Evolutionary conservation across 2,113 vertebrate genomes (phyloP), one percentile per base, ranked within the genome.

Genomic region (Psammodynastes pulverulentus): DNA sequence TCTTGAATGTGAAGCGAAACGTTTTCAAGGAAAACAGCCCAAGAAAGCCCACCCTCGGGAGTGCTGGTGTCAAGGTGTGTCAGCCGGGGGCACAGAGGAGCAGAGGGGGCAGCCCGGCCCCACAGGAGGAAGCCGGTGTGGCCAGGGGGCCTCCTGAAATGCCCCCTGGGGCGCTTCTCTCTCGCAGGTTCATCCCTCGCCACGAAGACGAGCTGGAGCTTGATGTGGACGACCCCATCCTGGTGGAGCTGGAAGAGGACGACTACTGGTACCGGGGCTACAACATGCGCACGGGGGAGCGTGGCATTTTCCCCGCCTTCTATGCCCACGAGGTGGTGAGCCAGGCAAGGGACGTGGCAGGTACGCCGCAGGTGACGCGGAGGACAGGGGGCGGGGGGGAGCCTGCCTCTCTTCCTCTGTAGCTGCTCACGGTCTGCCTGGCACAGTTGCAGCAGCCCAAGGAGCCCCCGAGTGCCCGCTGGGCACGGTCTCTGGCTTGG

Each of bases 261-360:
- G 99, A 99, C 95, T 99, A 99, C 96, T 99, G 99, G 99, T 99
- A 98, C 96, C 97, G 98, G 9, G 99, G 99, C 23, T 99, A 99
- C 95, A 99, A 99, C 97, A 99, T 99, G 99, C 97, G 99, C 9
- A 99, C 99, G 0, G 99, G 99, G 1, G 99, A 99, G 95, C 96
- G 98, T 1, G 99, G 99, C 0, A 99, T 99, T 92, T 99, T 99
- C 93, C 99, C 99, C 0, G 98, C 99, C 49, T 99, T 99, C 96
- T 99, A 99, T 0, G 99, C 99, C 54, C 98, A 99, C 0, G 99
- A 99, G 51, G 98, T 99, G 29, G 97, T 98, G 0, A 97, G 98
- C 24, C 98, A 98, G 48, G 97, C 98, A 86, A 98, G 98, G 94
- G 98, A 99, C 3, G 43, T 97, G 91, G 72, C 98, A 56, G 98